phyloP scores from a whole-genome alignment of 1,140 invertebrate species.

The Eupristina koningsbergeri region DNA sequence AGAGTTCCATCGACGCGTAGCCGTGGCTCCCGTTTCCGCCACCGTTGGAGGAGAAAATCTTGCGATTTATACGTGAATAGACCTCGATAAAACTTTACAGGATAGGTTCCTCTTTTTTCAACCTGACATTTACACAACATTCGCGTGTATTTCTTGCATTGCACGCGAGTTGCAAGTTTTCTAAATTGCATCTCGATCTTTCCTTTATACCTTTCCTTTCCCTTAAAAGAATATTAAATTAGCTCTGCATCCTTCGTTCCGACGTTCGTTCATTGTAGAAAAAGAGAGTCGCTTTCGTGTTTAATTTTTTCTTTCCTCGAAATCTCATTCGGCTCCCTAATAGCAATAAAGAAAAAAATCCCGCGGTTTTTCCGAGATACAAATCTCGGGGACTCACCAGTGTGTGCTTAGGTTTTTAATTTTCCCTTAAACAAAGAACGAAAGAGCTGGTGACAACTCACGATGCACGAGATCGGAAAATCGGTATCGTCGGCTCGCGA shows the following conservation, averaged over 20 bases:
- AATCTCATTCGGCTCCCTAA: neutral
- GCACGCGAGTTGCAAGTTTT: slow-evolving; percentile 8
- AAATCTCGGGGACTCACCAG: neutral
- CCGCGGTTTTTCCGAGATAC: neutral
- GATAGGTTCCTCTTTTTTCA: neutral
- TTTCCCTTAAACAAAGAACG: slow-evolving; percentile 1
- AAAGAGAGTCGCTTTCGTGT: neutral
- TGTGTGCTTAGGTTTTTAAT: slow-evolving; percentile 12
- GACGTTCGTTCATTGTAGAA: neutral
- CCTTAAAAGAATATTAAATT: neutral
- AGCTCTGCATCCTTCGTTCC: neutral
- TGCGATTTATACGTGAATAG: neutral
- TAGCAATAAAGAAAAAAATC: neutral
- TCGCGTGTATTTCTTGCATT: slow-evolving; percentile 10
- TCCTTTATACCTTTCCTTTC: neutral
- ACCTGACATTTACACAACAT: slow-evolving; percentile 16
- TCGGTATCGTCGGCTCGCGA: slow-evolving; percentile 41
- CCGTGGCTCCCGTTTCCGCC: neutral
- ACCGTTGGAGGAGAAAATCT: neutral
- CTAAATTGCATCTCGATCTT: neutral
- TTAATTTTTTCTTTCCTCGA: neutral
- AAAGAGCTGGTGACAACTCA: neutral
- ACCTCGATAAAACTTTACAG: slow-evolving; percentile 5
- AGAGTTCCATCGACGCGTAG: neutral
- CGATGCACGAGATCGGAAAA: slow-evolving; percentile 27